phyloP scores from a whole-genome alignment of 2,888 invertebrate genomes.

The Euplexia lucipara region DNA sequence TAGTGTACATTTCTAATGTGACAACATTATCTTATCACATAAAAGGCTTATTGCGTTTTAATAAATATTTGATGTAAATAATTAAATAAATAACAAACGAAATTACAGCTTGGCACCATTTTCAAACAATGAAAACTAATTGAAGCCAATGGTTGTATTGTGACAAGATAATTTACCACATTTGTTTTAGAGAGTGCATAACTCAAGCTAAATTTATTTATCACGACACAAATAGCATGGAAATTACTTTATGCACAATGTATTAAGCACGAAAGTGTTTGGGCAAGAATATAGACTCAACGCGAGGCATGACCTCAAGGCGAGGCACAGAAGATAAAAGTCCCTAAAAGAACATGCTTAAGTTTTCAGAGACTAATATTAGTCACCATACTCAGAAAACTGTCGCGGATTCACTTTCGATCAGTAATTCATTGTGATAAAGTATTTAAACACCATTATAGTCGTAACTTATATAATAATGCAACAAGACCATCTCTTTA shows the following conservation, averaged over 20 bases:
- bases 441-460: conserved; percentile 53
- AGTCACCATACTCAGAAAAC: neutral
- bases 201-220: conserved; percentile 70
- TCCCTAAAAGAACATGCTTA: neutral
- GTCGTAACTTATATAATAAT: conserved; percentile 55
- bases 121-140: conserved; percentile 54
- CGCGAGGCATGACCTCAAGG: conserved; percentile 26
- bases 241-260: conserved; percentile 54
- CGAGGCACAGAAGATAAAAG: conserved; percentile 13
- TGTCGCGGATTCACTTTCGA: neutral
- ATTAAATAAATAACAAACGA: conserved; percentile 54
- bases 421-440: conserved; percentile 54
- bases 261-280: conserved; percentile 27
- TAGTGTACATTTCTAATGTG: conserved; percentile 64
- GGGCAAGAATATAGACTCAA: conserved; percentile 34
- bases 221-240: conserved; percentile 51
- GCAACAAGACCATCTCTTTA: conserved; percentile 59
- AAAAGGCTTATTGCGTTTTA: conserved; percentile 53
- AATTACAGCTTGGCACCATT: conserved; percentile 67
- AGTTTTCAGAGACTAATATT: neutral
- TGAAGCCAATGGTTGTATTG: conserved; percentile 58
- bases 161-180: conserved; percentile 67
- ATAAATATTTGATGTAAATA: conserved; percentile 54
- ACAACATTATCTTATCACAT: conserved; percentile 66
- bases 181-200: conserved; percentile 69